Evolutionary conservation across 1,140 invertebrate species (phyloP).

Genomic region (Schlechtendalia chinensis): DNA sequence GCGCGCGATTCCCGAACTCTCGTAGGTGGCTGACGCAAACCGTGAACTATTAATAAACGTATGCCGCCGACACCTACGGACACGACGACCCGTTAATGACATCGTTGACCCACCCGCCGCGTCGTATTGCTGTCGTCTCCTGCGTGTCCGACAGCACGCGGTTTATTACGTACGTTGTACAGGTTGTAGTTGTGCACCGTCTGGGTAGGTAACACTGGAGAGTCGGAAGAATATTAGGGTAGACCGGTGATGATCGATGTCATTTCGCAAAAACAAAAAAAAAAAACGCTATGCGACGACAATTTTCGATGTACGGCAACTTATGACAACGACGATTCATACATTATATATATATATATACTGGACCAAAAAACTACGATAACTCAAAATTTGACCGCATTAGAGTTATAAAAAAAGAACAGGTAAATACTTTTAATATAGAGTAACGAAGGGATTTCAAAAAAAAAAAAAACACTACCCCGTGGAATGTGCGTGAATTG

Average conservation of each 20-base stretch:
- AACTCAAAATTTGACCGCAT: neutral
- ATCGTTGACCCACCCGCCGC: neutral
- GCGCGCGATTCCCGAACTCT: neutral
- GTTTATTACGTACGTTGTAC: no score
- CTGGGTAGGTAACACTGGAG: no score
- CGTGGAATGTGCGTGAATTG: neutral
- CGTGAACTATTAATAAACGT: conserved; percentile 37
- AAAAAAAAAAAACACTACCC: neutral
- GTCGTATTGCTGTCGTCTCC: no score
- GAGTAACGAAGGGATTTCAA: neutral
- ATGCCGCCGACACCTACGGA: conserved; percentile 21
- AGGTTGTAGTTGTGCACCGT: no score
- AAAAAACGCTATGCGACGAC: neutral
- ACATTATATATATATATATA: no score
- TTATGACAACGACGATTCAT: neutral
- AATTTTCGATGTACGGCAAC: neutral
- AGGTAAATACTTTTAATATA: conserved; percentile 1
- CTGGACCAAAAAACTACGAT: neutral
- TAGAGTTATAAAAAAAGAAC: neutral
- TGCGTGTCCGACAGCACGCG: no score
- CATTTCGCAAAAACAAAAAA: neutral
- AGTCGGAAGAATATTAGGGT: neutral
- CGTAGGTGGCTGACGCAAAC: neutral
- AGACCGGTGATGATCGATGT: neutral
- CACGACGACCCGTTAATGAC: neutral